A percentile compares a stretch with the other conserved stretches of the same genome.
Conservation (phyloP, 2,113 vertebrate species). For the Agapornis roseicollis region DNA sequence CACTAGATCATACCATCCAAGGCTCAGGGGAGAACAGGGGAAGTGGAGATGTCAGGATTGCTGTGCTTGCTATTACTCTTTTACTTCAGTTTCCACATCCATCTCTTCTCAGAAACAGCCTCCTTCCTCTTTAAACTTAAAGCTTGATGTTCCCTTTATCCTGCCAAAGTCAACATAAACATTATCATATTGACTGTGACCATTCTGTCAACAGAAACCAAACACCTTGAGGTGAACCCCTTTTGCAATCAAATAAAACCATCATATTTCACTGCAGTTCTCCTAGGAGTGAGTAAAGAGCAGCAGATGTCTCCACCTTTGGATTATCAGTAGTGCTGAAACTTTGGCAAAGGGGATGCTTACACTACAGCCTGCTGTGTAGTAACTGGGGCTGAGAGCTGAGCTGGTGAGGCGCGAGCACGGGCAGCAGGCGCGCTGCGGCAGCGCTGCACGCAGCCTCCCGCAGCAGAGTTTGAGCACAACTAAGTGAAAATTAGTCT, state of each 20-base stretch:
- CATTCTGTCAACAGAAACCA: not conserved
- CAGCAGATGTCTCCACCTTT: not conserved
- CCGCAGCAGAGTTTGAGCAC: not conserved
- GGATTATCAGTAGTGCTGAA: not conserved
- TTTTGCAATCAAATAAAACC: not conserved
- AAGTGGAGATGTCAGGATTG: not conserved
- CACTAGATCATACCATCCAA: not conserved
- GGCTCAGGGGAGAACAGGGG: not conserved
- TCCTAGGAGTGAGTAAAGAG: not conserved
- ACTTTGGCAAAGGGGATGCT: not conserved
- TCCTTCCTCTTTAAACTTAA: not conserved
- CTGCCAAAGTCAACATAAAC: not conserved
- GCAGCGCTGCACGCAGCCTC: not conserved
- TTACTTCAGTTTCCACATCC: not conserved
- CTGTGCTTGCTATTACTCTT: not conserved
- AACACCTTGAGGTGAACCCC: not conserved
- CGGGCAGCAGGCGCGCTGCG: not conserved
- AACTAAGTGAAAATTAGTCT: not conserved
- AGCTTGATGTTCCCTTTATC: not conserved
- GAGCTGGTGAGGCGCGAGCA: not conserved
- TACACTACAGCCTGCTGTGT: not conserved
- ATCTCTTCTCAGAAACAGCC: not conserved
- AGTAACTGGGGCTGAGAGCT: rapidly evolving
- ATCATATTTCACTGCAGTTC: not conserved
- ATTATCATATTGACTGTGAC: not conserved